Percentiles rank a stretch among this genome's conserved stretches.
These are phyloP conservation scores for Hypothenemus hampei DNA, from an alignment of 1,140 invertebrate genomes.

Conservation along the genomic window DNA sequence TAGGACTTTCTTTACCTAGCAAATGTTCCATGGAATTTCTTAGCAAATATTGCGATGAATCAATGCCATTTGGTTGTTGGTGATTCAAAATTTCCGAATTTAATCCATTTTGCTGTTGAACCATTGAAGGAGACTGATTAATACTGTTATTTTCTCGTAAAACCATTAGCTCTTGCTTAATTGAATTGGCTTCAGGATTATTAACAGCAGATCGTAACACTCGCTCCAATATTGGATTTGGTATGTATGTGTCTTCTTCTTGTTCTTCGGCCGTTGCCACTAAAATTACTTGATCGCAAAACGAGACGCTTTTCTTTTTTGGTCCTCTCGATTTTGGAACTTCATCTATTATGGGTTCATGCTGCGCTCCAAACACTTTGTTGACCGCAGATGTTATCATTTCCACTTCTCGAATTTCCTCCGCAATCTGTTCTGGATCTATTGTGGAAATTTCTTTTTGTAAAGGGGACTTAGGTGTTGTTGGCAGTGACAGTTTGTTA, in stretches of 20 bases:
- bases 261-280: constrained; percentile 88
- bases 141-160: constrained; percentile 46
- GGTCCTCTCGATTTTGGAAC: constrained; percentile 46
- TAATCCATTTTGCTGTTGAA: too few relatives aligned
- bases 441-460: constrained; percentile 19
- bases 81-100: too few relatives aligned
- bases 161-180: constrained; percentile 49
- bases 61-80: not conserved
- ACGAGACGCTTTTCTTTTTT: constrained; percentile 90
- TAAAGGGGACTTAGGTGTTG: too few relatives aligned
- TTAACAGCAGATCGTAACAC: constrained; percentile 77
- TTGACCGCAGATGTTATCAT: constrained; percentile 50
- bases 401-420: constrained; percentile 53
- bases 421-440: constrained; percentile 45
- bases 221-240: constrained; percentile 83
- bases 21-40: constrained; percentile 36
- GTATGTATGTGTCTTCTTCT: constrained; percentile 84
- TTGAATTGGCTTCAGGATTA: constrained; percentile 59
- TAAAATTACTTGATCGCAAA: constrained; percentile 87
- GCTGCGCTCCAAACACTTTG: constrained; percentile 41
- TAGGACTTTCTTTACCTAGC: constrained; percentile 6
- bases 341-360: constrained; percentile 13
- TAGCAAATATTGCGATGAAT: constrained; percentile 26
- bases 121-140: not conserved
- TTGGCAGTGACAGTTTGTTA: not conserved